Base-by-base conservation (phyloP, 1,140 invertebrate species). In the Nymphalis io region DNA sequence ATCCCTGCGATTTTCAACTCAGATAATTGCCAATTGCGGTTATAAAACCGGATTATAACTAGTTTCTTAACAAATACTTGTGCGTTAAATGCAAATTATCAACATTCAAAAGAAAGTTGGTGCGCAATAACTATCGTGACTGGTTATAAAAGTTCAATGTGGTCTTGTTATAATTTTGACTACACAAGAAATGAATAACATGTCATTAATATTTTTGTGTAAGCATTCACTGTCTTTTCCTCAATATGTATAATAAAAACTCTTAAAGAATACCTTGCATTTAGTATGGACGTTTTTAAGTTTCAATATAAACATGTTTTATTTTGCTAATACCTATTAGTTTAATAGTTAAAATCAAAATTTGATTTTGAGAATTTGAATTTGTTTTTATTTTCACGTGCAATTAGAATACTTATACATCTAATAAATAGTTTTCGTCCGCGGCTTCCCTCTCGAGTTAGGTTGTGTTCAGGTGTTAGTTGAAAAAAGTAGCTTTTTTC, bases 1-100 rank as follows among this genome's bases (percentile, higher is more conserved):
- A 23, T 57, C 18, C 23, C 57, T 57, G 51, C 38, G 51, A 51
- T 23, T 51, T 55, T 64, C 48, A 39, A 18, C 18, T 51, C 16
- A 64, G 62, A 64, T 64, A 64, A 64, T 64, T 64, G 62, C 51
- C 62, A 64, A 55, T 40, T 55, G 38, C 48, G 62, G 62, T 57
- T 21, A 42, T 55, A 27, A 64, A 64, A 64, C 62, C 51, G 62
- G 62, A 64, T 64, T 64, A 64, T 42, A 64, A 64, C 62, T 64
- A 64, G 62, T 64, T 64, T 42, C 48, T 70, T 65, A 63, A 66
- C 60, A 64, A 57, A 60, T 21, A 44, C 5, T n/a, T 65, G 42
- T 23, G 58, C 63, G 63, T 53, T 42, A 60, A 64, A 63, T 70
- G 57, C 57, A 66, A 66, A 67, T 66, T 67, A 62, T 18, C 27